These are phyloP conservation scores for Alauda arvensis DNA, from an alignment of 2,797 vertebrate genomes.

Conservation along the genomic window DNA sequence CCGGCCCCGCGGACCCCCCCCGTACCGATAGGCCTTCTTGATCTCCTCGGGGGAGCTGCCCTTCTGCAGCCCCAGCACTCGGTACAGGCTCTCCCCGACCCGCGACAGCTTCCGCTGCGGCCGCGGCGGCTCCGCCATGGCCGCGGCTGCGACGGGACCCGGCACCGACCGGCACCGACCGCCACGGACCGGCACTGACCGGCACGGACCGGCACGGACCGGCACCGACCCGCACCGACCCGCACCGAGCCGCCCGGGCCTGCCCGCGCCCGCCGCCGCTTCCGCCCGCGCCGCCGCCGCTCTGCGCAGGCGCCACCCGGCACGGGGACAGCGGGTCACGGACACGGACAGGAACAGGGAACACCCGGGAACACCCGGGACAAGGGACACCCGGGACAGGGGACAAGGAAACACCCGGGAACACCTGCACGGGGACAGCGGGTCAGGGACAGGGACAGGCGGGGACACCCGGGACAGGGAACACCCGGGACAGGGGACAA, in stretches of 20 bases:
- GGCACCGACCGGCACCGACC: neutral
- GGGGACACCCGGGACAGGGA: too few relatives aligned
- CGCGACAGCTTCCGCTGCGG: conserved; percentile 85
- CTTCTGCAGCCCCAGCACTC: conserved; percentile 85
- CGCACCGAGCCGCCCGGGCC: too few relatives aligned
- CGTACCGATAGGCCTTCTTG: conserved; percentile 89
- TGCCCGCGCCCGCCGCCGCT: neutral
- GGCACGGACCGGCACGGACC: neutral
- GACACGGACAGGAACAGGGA: too few relatives aligned
- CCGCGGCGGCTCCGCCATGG: conserved; percentile 78
- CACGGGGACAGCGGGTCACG: too few relatives aligned
- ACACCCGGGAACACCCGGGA: too few relatives aligned
- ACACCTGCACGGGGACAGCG: too few relatives aligned
- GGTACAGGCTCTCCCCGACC: conserved; percentile 84
- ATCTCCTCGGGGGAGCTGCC: conserved; percentile 87
- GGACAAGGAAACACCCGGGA: too few relatives aligned
- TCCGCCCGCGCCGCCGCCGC: neutral
- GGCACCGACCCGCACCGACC: neutral
- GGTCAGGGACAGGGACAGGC: too few relatives aligned
- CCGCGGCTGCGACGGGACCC: neutral
- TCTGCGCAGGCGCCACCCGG: neutral
- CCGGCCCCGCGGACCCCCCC: neutral
- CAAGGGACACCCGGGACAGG: too few relatives aligned
- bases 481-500: too few relatives aligned
- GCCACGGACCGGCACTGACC: neutral